phyloP scores from a whole-genome alignment of 2,797 vertebrate species.

The Aphelocoma californica region DNA sequence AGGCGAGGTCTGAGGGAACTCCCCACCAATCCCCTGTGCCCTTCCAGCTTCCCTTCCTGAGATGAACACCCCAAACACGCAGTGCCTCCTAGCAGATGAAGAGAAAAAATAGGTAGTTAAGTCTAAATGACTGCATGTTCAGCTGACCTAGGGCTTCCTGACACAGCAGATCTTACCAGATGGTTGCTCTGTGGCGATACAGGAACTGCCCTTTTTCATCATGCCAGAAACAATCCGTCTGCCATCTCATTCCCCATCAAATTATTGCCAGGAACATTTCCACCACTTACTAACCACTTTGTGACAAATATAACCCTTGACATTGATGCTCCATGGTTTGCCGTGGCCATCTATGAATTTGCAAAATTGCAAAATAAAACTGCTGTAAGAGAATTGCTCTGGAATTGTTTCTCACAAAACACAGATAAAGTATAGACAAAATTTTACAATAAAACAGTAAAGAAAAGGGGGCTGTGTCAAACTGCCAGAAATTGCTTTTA shows the following conservation, averaged over 20 bases:
- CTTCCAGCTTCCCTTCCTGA: neutral
- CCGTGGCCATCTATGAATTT: neutral
- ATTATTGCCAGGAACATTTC: neutral
- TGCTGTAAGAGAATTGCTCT: neutral
- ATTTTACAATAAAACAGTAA: neutral
- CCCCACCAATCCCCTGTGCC: fast-evolving
- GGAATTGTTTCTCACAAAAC: neutral
- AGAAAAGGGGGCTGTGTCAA: neutral
- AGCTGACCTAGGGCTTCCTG: neutral
- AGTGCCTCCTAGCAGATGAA: fast-evolving
- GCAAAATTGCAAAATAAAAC: neutral
- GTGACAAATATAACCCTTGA: neutral
- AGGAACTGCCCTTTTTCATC: neutral
- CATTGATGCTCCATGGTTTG: neutral
- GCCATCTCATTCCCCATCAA: neutral
- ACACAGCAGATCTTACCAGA: neutral
- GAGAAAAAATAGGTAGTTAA: fast-evolving
- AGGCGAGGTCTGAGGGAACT: neutral
- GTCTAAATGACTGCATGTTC: neutral
- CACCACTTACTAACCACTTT: neutral
- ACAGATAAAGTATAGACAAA: neutral
- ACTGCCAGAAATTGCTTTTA: neutral
- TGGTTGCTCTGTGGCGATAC: neutral
- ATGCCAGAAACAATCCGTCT: neutral
- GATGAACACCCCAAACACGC: neutral